Conservation (phyloP, 1,140 invertebrate species). For the Papilio machaon region DNA sequence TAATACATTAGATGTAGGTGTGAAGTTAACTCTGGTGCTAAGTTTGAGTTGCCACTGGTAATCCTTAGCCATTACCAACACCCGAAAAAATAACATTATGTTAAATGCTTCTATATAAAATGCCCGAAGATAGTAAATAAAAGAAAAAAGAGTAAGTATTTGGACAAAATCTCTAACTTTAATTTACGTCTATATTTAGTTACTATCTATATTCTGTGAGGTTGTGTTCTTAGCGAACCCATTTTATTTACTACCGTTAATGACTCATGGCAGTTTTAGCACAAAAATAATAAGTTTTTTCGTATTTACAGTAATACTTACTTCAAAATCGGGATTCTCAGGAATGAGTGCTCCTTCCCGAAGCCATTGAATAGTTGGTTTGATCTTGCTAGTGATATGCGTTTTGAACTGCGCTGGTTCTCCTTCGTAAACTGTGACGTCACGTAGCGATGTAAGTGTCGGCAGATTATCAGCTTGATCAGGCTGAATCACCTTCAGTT, state of each 20-base stretch:
- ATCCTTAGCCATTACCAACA: too few relatives aligned
- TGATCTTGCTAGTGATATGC: conserved; percentile 89
- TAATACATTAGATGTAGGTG: too few relatives aligned
- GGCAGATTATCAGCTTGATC: conserved; percentile 90
- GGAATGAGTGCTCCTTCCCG: conserved; percentile 94
- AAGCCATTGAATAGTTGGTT: conserved; percentile 94
- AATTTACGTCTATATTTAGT: too few relatives aligned
- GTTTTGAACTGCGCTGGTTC: conserved; percentile 94
- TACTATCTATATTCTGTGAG: too few relatives aligned
- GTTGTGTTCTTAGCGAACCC: too few relatives aligned
- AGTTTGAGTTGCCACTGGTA: too few relatives aligned
- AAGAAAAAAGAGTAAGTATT: too few relatives aligned
- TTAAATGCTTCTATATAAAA: too few relatives aligned
- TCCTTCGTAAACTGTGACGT: conserved; percentile 92
- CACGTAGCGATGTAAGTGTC: conserved; percentile 89
- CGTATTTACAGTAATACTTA: conserved; percentile 73
- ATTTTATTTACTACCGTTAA: background rate
- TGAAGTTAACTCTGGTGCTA: too few relatives aligned
- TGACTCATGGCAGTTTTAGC: background rate
- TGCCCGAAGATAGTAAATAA: too few relatives aligned
- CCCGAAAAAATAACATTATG: too few relatives aligned
- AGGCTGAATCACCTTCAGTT: conserved; percentile 90
- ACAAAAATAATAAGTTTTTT: background rate
- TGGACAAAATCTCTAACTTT: too few relatives aligned
- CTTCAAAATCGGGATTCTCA: conserved; percentile 95